These are phyloP conservation scores for Anguilla anguilla DNA, from an alignment of 2,797 vertebrate genomes.

Conservation along the genomic window DNA sequence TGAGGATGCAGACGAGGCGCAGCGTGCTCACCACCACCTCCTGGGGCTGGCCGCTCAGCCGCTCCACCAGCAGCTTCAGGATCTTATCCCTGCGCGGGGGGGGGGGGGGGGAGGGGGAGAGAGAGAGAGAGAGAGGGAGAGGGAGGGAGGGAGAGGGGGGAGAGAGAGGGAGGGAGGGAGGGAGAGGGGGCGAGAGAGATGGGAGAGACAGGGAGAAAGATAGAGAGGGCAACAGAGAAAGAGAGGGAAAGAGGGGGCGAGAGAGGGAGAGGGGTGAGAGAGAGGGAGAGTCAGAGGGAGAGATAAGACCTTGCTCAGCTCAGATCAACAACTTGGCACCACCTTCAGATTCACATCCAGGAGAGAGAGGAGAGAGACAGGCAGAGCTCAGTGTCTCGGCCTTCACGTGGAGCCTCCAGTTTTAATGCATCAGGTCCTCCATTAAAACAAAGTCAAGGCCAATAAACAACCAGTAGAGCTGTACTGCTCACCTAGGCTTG, in stretches of 20 bases:
- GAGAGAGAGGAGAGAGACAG: no score
- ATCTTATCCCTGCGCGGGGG: slow-evolving; percentile 79
- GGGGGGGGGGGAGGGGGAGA: no score
- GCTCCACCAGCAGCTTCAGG: slow-evolving; percentile 82
- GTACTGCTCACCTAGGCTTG: neutral
- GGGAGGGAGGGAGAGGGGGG: no score
- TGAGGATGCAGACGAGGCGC: slow-evolving; percentile 78
- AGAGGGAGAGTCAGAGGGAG: neutral
- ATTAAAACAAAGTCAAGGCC: neutral
- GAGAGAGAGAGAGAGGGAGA: no score
- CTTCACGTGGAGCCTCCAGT: neutral
- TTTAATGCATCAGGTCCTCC: neutral
- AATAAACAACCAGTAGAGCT: neutral
- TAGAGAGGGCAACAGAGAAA: no score
- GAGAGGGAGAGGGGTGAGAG: no score
- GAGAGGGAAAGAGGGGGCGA: no score
- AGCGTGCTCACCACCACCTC: slow-evolving; percentile 78
- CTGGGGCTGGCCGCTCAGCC: slow-evolving; percentile 72
- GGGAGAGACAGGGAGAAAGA: no score
- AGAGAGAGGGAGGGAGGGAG: no score
- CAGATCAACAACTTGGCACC: no score
- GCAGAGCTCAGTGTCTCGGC: neutral
- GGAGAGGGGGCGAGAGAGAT: no score
- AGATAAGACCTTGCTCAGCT: neutral
- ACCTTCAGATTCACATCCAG: no score